Conservation (phyloP, 2,888 invertebrate species). For the Eupsilia transversa region DNA sequence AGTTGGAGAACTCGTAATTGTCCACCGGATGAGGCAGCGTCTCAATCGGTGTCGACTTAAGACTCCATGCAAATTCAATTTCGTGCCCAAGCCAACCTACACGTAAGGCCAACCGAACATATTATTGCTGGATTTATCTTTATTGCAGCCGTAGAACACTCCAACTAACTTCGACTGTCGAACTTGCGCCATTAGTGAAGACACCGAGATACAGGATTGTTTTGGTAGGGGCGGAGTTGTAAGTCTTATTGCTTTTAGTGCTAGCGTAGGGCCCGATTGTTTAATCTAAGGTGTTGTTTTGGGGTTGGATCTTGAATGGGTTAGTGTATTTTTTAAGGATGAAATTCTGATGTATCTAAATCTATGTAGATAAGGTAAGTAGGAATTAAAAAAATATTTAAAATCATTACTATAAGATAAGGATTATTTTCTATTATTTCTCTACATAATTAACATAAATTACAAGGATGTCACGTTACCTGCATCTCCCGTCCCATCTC, state of each 20-base stretch:
- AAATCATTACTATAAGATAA: background rate
- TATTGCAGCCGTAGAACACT: conserved; percentile 90
- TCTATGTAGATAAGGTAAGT: conserved; percentile 9
- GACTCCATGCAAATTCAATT: conserved; percentile 91
- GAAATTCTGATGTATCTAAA: conserved; percentile 17
- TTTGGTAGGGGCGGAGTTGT: conserved; percentile 89
- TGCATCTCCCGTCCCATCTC: conserved; percentile 23
- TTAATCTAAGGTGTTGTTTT: conserved; percentile 87
- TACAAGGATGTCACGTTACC: conserved; percentile 17
- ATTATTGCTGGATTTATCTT: conserved; percentile 91
- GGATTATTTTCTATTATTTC: no score
- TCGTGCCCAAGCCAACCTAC: conserved; percentile 88
- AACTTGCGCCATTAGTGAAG: conserved; percentile 90
- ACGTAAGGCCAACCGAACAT: conserved; percentile 89
- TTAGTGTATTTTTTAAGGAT: conserved; percentile 63
- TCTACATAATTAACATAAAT: background rate
- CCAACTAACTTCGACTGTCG: conserved; percentile 90
- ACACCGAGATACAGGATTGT: conserved; percentile 90
- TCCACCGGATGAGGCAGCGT: conserved; percentile 81
- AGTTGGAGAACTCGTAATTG: conserved; percentile 84
- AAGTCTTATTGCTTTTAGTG: conserved; percentile 90
- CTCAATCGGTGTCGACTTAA: conserved; percentile 88
- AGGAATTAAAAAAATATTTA: background rate
- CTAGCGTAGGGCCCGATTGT: conserved; percentile 85
- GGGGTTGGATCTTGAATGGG: conserved; percentile 71